phyloP scores from a whole-genome alignment of 2,113 vertebrate species.

The Spea bombifrons region DNA sequence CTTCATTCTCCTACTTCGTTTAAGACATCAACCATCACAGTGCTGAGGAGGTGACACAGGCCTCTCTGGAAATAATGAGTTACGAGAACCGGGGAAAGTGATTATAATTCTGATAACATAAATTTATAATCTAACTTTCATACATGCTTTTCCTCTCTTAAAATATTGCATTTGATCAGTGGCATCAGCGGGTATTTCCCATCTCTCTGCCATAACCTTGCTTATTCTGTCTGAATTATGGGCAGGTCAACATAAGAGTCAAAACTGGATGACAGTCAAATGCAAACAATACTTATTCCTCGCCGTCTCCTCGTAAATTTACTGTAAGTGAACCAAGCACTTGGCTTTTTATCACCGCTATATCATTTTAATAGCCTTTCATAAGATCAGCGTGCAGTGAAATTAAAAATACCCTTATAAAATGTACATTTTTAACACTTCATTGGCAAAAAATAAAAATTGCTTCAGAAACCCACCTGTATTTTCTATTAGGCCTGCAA shows the following conservation, averaged over 20 bases:
- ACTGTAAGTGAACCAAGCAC: conserved; percentile 43
- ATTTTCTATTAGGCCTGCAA: neutral
- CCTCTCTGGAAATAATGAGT: conserved; percentile 11
- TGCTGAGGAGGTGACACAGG: conserved; percentile 3
- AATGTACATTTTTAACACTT: conserved; percentile 27
- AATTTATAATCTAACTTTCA: conserved; percentile 23
- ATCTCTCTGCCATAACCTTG: conserved; percentile 28
- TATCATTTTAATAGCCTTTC: conserved; percentile 42
- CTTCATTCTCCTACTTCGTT: neutral
- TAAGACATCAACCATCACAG: neutral
- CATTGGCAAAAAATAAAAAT: neutral
- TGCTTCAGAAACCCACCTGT: neutral
- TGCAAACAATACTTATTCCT: conserved; percentile 44
- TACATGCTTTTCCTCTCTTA: conserved; percentile 19
- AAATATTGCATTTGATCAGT: conserved; percentile 28
- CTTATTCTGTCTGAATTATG: conserved; percentile 28
- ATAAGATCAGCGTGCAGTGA: conserved; percentile 17
- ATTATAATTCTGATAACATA: conserved; percentile 26
- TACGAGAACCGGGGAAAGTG: conserved; percentile 15
- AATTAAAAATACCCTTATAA: conserved; percentile 34
- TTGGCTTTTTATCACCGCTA: conserved; percentile 45
- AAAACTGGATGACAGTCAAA: conserved; percentile 43
- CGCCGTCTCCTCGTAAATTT: conserved; percentile 28
- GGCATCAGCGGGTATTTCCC: conserved; percentile 30
- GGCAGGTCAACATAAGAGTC: conserved; percentile 25